Conservation (phyloP, 2,888 invertebrate genomes). For the Lymantria monacha region DNA sequence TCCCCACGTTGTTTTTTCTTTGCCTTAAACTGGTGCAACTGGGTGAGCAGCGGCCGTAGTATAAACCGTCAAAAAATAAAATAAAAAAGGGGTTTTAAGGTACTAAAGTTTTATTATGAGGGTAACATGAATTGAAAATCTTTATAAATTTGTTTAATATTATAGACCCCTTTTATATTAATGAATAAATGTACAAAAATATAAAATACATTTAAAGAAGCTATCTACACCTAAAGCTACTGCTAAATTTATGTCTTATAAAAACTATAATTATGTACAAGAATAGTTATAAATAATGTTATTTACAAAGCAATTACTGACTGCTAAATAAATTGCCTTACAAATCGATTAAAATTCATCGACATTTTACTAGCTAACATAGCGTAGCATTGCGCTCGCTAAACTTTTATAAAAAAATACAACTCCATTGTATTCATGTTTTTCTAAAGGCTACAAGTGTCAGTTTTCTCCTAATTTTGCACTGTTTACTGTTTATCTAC, state of each 20-base stretch:
- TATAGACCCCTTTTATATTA: conserved; percentile 45
- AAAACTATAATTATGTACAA: conserved; percentile 52
- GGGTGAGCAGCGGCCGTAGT: too few relatives aligned
- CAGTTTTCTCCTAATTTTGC: conserved; percentile 58
- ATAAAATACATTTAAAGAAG: conserved; percentile 39
- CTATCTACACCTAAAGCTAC: conserved; percentile 51
- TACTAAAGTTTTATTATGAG: too few relatives aligned
- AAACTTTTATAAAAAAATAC: conserved; percentile 59
- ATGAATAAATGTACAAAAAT: conserved; percentile 47
- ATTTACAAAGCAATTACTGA: conserved; percentile 64
- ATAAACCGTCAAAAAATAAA: too few relatives aligned
- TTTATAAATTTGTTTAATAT: conserved; percentile 31
- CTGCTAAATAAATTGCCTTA: conserved; percentile 39
- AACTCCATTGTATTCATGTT: conserved; percentile 67
- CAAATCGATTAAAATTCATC: conserved; percentile 35
- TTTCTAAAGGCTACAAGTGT: conserved; percentile 64
- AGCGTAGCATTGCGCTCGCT: conserved; percentile 34
- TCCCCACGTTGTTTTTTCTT: too few relatives aligned
- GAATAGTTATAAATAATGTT: conserved; percentile 60
- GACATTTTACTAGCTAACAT: conserved; percentile 38
- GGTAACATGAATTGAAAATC: not conserved
- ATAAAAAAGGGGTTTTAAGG: too few relatives aligned
- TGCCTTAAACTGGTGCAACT: too few relatives aligned
- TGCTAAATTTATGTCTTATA: conserved; percentile 27
- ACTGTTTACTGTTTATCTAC: conserved; percentile 64